These are phyloP conservation scores for Hypotaenidia philippensis DNA, from an alignment of 2,797 vertebrate genomes.

Conservation along the genomic window DNA sequence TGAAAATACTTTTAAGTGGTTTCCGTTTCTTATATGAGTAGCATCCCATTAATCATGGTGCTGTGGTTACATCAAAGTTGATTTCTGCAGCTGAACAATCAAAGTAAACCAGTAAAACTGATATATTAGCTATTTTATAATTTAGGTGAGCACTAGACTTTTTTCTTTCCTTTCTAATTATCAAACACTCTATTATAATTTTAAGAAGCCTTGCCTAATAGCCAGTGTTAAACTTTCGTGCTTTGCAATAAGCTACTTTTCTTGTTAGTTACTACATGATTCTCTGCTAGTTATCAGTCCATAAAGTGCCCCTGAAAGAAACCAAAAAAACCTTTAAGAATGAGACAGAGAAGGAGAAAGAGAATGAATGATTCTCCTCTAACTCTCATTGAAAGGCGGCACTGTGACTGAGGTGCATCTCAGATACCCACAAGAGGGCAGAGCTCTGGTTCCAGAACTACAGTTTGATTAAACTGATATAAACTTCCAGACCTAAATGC, in stretches of 20 bases:
- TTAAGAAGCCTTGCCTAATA: background rate
- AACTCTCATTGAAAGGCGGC: background rate
- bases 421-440: slow-evolving; percentile 56
- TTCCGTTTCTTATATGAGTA: background rate
- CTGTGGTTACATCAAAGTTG: background rate
- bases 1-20: background rate
- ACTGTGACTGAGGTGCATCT: background rate
- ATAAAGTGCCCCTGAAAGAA: background rate
- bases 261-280: background rate
- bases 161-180: background rate
- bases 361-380: background rate
- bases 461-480: background rate
- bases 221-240: background rate
- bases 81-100: background rate
- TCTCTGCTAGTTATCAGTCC: background rate
- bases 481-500: background rate
- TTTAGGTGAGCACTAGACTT: background rate
- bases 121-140: background rate
- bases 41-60: background rate
- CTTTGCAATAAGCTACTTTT: background rate
- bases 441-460: background rate
- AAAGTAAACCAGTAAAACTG: background rate
- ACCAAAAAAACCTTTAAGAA: background rate
- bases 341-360: background rate
- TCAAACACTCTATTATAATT: background rate